Evolutionary conservation across 2,888 invertebrate species (phyloP).

Genomic region (Seira musarum): DNA sequence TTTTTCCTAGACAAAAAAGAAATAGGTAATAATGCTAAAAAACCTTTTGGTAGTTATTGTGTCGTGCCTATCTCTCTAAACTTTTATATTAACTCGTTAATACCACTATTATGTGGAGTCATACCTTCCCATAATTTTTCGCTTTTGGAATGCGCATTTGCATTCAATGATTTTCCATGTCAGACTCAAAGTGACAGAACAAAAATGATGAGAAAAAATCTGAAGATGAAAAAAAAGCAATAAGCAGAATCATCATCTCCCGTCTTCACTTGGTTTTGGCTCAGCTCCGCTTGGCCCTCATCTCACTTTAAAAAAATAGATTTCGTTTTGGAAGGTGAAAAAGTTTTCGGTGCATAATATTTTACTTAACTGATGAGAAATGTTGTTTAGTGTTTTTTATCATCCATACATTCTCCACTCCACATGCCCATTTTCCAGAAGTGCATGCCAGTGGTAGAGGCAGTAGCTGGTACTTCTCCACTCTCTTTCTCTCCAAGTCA

Average conservation of each 20-base stretch:
- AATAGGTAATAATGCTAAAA: background rate
- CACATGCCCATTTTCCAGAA: conserved; percentile 46
- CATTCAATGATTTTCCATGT: conserved; percentile 45
- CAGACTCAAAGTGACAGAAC: conserved; percentile 1
- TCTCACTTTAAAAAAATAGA: background rate
- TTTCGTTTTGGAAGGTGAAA: too few relatives aligned
- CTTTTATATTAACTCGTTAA: background rate
- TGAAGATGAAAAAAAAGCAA: conserved; percentile 17
- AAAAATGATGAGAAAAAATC: background rate
- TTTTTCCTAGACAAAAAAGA: conserved; percentile 31
- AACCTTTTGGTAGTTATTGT: background rate
- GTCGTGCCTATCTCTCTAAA: too few relatives aligned
- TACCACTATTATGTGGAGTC: background rate
- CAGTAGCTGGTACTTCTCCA: too few relatives aligned
- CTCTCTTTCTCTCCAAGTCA: background rate
- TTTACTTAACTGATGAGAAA: too few relatives aligned
- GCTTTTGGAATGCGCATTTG: conserved; percentile 31
- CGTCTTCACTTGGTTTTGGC: background rate
- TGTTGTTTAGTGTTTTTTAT: conserved; percentile 42
- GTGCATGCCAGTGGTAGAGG: too few relatives aligned
- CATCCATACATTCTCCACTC: conserved; percentile 29
- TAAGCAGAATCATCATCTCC: background rate
- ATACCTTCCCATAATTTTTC: background rate
- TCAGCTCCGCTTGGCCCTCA: background rate
- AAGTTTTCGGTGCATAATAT: too few relatives aligned